Base-by-base conservation (phyloP, 2,888 invertebrate species). In the Phalera bucephala region DNA sequence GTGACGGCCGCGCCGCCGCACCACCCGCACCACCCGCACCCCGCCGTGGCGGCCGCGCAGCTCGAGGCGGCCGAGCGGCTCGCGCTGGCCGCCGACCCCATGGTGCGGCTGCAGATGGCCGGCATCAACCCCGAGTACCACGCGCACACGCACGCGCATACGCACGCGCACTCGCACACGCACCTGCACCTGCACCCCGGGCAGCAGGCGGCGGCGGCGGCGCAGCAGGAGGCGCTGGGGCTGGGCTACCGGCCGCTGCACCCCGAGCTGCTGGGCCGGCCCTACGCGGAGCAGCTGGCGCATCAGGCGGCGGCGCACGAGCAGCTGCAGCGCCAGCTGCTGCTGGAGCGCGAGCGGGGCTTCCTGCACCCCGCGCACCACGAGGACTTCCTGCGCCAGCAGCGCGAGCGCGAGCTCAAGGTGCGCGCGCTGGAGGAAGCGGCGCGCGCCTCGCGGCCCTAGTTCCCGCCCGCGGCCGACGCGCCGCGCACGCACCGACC, bases 41-140 rank as follows among this genome's bases (percentile, higher is more conserved):
- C 80, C 1, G 79, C 84, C 31, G 88, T 85, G 27, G 90, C 90
- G 26, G 89, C 90, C 13, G 93, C 93, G 41, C 94, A 94, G 76
- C 82, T 94, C 40, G 94, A 94, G 64, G 93, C 92, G 61, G 94
- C 95, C 61, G 96, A 96, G 82, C 90, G 96, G 57, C 86, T 95
- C 53, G 95, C 96, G 45, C 90, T 96, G 65, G 96, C 97, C 45
- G 95, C 96, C 53, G 97, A 97, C 88, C 97, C 97, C 48, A 96
- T 97, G 95, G 95, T 94, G 84, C 95, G 97, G 62, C 89, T 97
- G 76, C 97, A 97, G 91, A 96, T 97, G 96, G 96, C 96, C 63
- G 96, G 96, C 76, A 94, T 95, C 67, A 94, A 93, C 64, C 95
- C 95, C 31, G 96, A 96, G 90, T 96, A 95, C 90, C 97, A 97